A percentile compares a stretch with the other conserved stretches of the same genome.
Evolutionary conservation across 2,797 vertebrate species (phyloP).

Genomic region (Thalassophryne amazonica): DNA sequence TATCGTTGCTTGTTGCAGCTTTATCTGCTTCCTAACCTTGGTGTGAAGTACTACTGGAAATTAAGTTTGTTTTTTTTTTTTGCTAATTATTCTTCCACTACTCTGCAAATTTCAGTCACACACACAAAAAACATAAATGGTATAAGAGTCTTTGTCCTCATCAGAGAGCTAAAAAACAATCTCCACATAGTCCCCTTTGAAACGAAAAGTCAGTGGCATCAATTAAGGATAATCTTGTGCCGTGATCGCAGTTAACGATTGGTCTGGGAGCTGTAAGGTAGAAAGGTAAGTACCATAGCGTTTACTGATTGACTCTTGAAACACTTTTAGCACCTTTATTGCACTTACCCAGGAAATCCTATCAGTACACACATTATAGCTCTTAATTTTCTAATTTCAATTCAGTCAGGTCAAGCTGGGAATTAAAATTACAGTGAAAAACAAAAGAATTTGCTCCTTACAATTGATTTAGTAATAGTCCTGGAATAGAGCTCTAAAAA

Average conservation of each 20-base stretch:
- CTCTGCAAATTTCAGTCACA: not conserved
- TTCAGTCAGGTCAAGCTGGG: conserved; percentile 45
- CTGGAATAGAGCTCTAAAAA: conserved; percentile 1
- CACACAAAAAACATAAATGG: conserved; percentile 13
- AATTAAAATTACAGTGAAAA: conserved; percentile 56
- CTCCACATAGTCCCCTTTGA: conserved; percentile 43
- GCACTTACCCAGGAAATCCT: conserved; percentile 63
- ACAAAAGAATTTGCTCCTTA: conserved; percentile 36
- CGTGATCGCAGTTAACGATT: conserved; percentile 72
- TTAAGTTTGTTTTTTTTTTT: too few relatives aligned
- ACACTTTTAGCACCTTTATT: conserved; percentile 55
- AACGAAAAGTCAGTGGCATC: conserved; percentile 69
- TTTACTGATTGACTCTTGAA: conserved; percentile 64
- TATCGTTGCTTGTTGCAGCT: too few relatives aligned
- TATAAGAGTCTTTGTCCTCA: conserved; percentile 25
- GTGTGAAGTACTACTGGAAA: too few relatives aligned
- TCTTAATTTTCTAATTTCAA: conserved; percentile 70
- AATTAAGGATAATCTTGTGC: conserved; percentile 74
- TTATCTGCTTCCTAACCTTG: too few relatives aligned
- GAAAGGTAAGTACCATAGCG: conserved; percentile 56
- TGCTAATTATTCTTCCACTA: not conserved
- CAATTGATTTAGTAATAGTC: conserved; percentile 35
- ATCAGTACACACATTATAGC: conserved; percentile 63
- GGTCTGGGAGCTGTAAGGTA: conserved; percentile 61
- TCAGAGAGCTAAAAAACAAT: conserved; percentile 32